These are phyloP conservation scores for Numida meleagris DNA, from an alignment of 2,113 vertebrate species.

Conservation along the genomic window DNA sequence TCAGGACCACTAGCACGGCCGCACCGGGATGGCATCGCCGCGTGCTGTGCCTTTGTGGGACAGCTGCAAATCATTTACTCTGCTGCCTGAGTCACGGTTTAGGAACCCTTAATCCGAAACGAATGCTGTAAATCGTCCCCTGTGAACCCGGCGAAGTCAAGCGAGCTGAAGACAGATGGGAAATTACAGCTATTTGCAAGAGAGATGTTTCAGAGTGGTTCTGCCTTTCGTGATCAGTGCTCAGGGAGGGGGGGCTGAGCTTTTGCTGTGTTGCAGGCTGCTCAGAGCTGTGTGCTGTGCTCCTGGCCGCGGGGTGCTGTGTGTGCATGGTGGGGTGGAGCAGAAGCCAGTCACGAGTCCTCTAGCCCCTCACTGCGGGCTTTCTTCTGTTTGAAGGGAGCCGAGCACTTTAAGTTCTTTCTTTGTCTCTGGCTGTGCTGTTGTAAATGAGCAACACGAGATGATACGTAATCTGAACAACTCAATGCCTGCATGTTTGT, in stretches of 20 bases:
- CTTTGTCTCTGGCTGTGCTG: neutral
- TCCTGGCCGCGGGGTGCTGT: accelerated
- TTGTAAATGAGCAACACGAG: neutral
- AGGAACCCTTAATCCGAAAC: slow-evolving; percentile 53
- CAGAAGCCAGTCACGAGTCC: neutral
- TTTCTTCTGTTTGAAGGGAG: neutral
- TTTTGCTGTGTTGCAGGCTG: neutral
- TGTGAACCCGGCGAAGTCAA: neutral
- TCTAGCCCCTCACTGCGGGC: neutral
- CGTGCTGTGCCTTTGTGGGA: neutral
- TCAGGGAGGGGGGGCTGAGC: neutral
- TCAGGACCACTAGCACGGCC: neutral
- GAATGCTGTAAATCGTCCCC: slow-evolving; percentile 6
- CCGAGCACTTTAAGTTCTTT: neutral
- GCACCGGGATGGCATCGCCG: neutral
- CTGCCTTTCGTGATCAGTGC: neutral
- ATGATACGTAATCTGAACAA: neutral
- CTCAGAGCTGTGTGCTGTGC: neutral
- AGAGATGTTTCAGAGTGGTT: slow-evolving; percentile 19
- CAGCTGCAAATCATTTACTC: slow-evolving; percentile 47
- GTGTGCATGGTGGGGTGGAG: neutral
- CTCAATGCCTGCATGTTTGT: neutral
- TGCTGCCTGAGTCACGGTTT: slow-evolving; percentile 31
- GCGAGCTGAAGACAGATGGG: slow-evolving; percentile 33
- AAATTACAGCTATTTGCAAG: slow-evolving; percentile 45